phyloP scores from a whole-genome alignment of 2,113 vertebrate genomes.

The Xyrauchen texanus region DNA sequence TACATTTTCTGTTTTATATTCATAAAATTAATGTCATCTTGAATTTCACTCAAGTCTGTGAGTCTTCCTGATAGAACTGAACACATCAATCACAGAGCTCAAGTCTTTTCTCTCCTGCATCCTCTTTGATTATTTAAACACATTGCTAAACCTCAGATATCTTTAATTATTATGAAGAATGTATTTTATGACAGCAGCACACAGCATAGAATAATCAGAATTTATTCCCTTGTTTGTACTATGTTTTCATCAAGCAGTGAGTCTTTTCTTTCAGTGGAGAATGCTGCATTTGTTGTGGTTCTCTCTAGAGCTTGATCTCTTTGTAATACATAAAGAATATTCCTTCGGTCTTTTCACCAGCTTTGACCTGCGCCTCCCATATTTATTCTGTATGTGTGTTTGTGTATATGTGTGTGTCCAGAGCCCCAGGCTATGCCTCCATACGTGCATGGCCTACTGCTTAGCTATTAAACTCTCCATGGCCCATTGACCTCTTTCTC shows the following conservation, averaged over 20 bases:
- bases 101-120: slow-evolving; percentile 55
- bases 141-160: slow-evolving; percentile 33
- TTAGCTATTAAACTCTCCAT: slow-evolving; percentile 69
- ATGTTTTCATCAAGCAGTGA: background rate
- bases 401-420: slow-evolving; percentile 54
- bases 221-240: too few relatives aligned
- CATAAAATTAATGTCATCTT: too few relatives aligned
- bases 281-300: background rate
- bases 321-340: slow-evolving; percentile 23
- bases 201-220: too few relatives aligned
- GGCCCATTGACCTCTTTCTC: slow-evolving; percentile 61
- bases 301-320: slow-evolving; percentile 19
- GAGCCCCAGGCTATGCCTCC: slow-evolving; percentile 57
- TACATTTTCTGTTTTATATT: too few relatives aligned
- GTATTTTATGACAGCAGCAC: too few relatives aligned
- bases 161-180: background rate
- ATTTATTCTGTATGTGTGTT: slow-evolving; percentile 55
- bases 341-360: slow-evolving; percentile 20
- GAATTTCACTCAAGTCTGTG: too few relatives aligned
- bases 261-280: background rate
- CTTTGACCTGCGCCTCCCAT: slow-evolving; percentile 13
- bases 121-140: slow-evolving; percentile 58
- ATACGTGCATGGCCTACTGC: slow-evolving; percentile 58
- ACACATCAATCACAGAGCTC: slow-evolving; percentile 75
- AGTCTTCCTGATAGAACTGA: too few relatives aligned